Evolutionary conservation across 2,797 vertebrate genomes (phyloP).

Genomic region (Catostomus latipinnis): DNA sequence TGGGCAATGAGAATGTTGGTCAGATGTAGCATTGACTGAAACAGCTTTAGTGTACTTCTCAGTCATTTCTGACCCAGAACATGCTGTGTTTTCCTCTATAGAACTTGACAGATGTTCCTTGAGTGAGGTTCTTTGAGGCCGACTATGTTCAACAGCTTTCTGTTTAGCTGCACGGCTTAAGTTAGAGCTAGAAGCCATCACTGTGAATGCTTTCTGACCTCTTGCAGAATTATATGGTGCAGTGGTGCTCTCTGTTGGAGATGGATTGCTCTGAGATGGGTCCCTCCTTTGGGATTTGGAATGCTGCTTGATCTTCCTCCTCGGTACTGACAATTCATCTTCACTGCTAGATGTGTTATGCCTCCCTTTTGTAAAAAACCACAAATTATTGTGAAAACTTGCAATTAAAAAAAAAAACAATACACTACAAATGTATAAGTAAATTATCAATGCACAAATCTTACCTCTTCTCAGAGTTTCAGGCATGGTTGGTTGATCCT

Average conservation of each 20-base stretch:
- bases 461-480: conserved; percentile 32
- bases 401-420: background rate
- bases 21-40: background rate
- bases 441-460: background rate
- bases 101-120: conserved; percentile 37
- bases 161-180: conserved; percentile 2
- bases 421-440: background rate
- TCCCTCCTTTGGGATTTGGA: conserved; percentile 22
- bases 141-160: background rate
- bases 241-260: background rate
- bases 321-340: conserved; percentile 41
- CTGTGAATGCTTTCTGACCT: conserved; percentile 1
- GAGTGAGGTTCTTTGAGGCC: conserved; percentile 32
- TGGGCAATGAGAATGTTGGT: background rate
- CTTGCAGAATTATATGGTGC: background rate
- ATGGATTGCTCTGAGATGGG: background rate
- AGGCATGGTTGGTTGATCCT: conserved; percentile 1
- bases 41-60: background rate
- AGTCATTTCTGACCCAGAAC: conserved; percentile 2
- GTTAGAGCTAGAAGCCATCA: conserved; percentile 1
- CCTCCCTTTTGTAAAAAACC: conserved; percentile 17
- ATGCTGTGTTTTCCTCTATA: background rate
- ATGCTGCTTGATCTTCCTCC: conserved; percentile 27
- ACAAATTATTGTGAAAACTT: background rate
- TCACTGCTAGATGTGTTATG: conserved; percentile 40